Evolutionary conservation across 2,888 invertebrate species (phyloP).

Genomic region (Barypeithes pellucidus): DNA sequence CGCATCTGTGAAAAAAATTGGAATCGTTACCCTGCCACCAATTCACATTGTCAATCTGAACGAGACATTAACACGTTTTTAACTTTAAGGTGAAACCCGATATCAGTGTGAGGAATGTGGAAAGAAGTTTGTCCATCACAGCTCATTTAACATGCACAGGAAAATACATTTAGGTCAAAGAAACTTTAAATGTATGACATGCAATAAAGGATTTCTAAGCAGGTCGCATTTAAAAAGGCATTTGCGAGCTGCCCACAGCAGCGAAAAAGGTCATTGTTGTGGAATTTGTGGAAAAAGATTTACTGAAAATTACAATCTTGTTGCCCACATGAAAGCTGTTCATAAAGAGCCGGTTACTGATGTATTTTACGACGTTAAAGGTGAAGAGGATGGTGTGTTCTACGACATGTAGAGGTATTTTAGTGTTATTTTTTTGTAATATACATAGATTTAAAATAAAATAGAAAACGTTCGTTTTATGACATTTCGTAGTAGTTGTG

Average conservation of each 20-base stretch:
- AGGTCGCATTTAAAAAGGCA: conserved; percentile 80
- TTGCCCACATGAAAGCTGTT: conserved; percentile 59
- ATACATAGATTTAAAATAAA: neutral
- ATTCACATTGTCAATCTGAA: too few relatives aligned
- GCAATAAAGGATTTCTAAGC: conserved; percentile 77
- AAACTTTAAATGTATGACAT: conserved; percentile 75
- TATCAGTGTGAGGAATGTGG: conserved; percentile 68
- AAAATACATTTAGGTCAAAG: conserved; percentile 78
- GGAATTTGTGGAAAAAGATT: conserved; percentile 75
- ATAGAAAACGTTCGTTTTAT: too few relatives aligned
- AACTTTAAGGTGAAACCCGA: conserved; percentile 62
- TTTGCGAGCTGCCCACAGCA: conserved; percentile 76
- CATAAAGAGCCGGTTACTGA: conserved; percentile 55
- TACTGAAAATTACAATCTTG: conserved; percentile 73
- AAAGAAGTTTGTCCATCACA: conserved; percentile 75
- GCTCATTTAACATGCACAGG: conserved; percentile 81
- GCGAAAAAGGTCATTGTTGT: conserved; percentile 77
- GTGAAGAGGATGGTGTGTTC: conserved; percentile 4
- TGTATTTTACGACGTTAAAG: neutral
- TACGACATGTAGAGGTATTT: conserved; percentile 17
- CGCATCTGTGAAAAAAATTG: too few relatives aligned
- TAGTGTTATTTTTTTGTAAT: neutral
- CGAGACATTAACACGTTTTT: too few relatives aligned
- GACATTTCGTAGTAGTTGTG: too few relatives aligned
- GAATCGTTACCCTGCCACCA: too few relatives aligned